Base-by-base conservation (phyloP, 1,140 invertebrate species). In the Heterodera schachtii region DNA sequence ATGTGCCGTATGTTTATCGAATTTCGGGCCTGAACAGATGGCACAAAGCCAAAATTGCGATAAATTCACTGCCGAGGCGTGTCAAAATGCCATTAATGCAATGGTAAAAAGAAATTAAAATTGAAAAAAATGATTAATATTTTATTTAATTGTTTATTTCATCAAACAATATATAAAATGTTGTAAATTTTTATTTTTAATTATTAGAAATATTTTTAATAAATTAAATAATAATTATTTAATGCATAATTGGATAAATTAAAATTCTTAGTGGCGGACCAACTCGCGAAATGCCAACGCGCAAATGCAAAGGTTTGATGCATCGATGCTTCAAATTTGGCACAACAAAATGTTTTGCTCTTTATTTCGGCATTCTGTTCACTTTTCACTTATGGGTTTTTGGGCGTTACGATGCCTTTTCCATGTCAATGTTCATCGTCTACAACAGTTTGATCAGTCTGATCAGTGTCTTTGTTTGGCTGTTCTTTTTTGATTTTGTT, bases 1-100 rank as follows among this genome's bases (percentile, higher is more conserved):
- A 86, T 77, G 71, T 80, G n/a, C 86, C 86, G 11, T 86, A 86
- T 47, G 64, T 73, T 73, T 86, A 85, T 78, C 84, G 85, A 13
- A 41, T 86, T 9, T 49, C 60, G 21, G 85, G 85, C 6, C 78
- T 75, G 8, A 76, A 86, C 75, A 46, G 41, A 13, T 86, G 85
- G 85, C 3, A 31, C 69, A 77, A 73, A n/a, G 85, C 85, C 2
- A 79, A 79, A 47, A 44, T 82, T n/a, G 80, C 75, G 2, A 83
- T 86, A 3, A 21, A 66, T 43, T 41, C n/a, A 1, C 49, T 78
- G 49, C 64, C 76, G 1, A 16, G 43, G 47, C 76, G 76, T 46
- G 76, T 78, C 21, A 78, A 78, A n/a, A 41, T 64, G 44, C 76
- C 76, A 47, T 66, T 78, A 46, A 67, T 41, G 11, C 76, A 78